These are phyloP conservation scores for Cettia cetti DNA, from an alignment of 2,113 vertebrate species.

Conservation along the genomic window DNA sequence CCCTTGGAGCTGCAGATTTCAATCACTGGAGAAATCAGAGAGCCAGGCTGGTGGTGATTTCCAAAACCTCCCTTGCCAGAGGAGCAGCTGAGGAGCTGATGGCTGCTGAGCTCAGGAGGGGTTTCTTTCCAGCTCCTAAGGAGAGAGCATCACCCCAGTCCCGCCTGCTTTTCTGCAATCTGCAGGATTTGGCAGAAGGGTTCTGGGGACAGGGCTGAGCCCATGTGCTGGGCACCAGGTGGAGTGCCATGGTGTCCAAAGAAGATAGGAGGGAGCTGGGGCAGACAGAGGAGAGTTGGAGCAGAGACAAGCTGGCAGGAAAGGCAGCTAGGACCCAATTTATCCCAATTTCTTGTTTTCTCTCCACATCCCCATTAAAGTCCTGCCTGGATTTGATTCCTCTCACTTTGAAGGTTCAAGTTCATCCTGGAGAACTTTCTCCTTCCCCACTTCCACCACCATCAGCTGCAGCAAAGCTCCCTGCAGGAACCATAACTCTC, in stretches of 20 bases:
- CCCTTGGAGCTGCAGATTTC: neutral
- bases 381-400: neutral
- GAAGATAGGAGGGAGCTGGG: neutral
- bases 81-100: neutral
- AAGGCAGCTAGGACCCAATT: neutral
- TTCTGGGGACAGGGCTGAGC: neutral
- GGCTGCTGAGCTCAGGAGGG: neutral
- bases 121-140: neutral
- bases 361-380: neutral
- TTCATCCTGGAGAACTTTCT: neutral
- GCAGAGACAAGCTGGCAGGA: neutral
- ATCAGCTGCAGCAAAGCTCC: neutral
- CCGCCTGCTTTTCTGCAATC: neutral
- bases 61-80: neutral
- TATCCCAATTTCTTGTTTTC: neutral
- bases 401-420: neutral
- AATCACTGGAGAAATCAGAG: neutral
- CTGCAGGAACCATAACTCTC: accelerated
- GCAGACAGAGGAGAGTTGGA: neutral
- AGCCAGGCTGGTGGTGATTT: neutral
- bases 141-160: neutral
- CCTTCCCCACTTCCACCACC: neutral
- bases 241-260: accelerated
- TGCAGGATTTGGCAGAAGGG: neutral
- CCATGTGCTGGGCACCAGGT: accelerated